Evolutionary conservation across 2,113 vertebrate species (phyloP).

Genomic region (Saccopteryx leptura): DNA sequence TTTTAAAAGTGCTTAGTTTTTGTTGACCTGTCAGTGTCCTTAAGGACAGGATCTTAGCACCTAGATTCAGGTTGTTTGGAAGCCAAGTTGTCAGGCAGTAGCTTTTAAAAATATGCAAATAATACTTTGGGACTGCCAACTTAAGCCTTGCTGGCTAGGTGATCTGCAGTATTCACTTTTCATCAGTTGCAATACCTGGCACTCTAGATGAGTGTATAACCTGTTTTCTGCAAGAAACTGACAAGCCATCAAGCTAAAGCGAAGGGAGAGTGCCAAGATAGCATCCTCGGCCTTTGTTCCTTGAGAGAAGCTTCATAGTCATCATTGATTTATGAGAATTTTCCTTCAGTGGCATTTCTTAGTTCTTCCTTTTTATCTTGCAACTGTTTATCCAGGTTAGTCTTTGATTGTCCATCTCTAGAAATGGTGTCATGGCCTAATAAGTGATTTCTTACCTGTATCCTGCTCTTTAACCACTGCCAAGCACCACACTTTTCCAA

Average conservation of each 20-base stretch:
- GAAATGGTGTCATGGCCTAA: not conserved
- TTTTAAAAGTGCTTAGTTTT: not conserved
- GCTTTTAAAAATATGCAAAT: not conserved
- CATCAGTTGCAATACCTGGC: not conserved
- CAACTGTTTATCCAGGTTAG: not conserved
- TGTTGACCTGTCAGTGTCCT: not conserved
- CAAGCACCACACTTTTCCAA: not conserved
- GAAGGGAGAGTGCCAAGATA: not conserved
- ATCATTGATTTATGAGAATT: not conserved
- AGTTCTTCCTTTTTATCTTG: not conserved
- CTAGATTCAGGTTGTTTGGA: not conserved
- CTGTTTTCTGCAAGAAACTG: not conserved
- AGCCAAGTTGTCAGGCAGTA: not conserved
- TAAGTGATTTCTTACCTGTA: not conserved
- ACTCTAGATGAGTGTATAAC: not conserved
- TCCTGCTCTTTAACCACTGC: not conserved
- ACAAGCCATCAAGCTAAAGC: not conserved
- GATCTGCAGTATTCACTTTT: not conserved
- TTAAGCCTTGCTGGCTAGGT: not conserved
- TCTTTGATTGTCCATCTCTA: not conserved
- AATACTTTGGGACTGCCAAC: not conserved
- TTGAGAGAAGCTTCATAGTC: not conserved
- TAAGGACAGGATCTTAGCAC: not conserved
- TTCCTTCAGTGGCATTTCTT: not conserved
- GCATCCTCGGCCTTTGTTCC: not conserved